phyloP scores from a whole-genome alignment of 2,888 invertebrate species.

The Pristionchus exspectatus region DNA sequence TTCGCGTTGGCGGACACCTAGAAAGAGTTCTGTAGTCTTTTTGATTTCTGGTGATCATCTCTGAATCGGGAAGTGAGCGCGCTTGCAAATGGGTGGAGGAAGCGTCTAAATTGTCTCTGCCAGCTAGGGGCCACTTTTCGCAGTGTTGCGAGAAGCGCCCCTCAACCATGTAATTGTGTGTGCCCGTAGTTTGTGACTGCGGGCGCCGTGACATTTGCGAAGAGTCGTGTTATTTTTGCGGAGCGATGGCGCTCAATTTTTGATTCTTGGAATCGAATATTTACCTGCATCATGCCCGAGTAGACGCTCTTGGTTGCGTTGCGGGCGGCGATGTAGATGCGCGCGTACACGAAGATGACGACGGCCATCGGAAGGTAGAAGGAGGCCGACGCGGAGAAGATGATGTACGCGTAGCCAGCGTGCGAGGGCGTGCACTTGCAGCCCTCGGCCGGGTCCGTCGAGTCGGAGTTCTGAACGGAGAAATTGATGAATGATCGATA shows the following conservation, averaged over 20 bases:
- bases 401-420: slow-evolving; percentile 92
- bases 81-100: neutral
- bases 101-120: neutral
- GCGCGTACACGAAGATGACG: slow-evolving; percentile 98
- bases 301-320: slow-evolving; percentile 78
- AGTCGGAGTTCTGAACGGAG: neutral
- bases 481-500: neutral
- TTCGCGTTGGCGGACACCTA: slow-evolving; percentile 77
- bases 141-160: slow-evolving; percentile 18
- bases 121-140: too few relatives aligned
- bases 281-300: slow-evolving; percentile 75
- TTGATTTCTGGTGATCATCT: neutral
- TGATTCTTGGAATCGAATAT: neutral
- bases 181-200: slow-evolving; percentile 10
- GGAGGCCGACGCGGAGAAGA: slow-evolving; percentile 90
- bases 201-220: neutral
- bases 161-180: neutral
- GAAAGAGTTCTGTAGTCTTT: slow-evolving; percentile 35
- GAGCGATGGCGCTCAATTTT: neutral
- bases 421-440: slow-evolving; percentile 92
- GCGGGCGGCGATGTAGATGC: slow-evolving; percentile 92
- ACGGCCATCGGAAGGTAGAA: slow-evolving; percentile 98
- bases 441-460: slow-evolving; percentile 54
- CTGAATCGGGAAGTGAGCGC: neutral
- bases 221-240: neutral